Conservation (phyloP, 1,140 invertebrate species). For the Drosophila mauritiana region DNA sequence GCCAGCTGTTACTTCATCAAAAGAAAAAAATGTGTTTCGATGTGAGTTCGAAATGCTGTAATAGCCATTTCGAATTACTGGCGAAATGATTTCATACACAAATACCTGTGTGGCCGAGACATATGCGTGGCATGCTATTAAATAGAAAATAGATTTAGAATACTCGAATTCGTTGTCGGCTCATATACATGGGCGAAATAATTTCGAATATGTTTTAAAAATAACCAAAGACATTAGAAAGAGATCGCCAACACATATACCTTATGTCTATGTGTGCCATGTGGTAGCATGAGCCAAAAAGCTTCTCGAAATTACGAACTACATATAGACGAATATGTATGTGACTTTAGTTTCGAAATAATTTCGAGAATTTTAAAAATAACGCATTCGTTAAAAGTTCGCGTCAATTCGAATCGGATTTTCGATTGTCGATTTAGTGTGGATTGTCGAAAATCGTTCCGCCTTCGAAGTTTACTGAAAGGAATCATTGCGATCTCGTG, state of each 20-base stretch:
- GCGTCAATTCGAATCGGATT: slow-evolving; percentile 54
- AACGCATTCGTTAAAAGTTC: slow-evolving; percentile 74
- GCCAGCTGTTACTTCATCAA: slow-evolving; percentile 56
- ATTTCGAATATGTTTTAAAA: slow-evolving; percentile 82
- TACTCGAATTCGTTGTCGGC: slow-evolving; percentile 45
- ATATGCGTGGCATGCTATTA: slow-evolving; percentile 59
- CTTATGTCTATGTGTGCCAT: slow-evolving; percentile 50
- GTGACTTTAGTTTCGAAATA: slow-evolving; percentile 81
- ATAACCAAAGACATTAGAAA: slow-evolving; percentile 74
- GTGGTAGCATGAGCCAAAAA: slow-evolving; percentile 50
- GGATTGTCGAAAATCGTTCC: slow-evolving; percentile 56
- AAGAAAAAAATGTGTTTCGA: slow-evolving; percentile 24
- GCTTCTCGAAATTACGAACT: slow-evolving; percentile 46
- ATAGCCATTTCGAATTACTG: slow-evolving; percentile 72
- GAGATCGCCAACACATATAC: slow-evolving; percentile 50
- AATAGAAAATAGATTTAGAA: slow-evolving; percentile 41
- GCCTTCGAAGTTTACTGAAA: slow-evolving; percentile 52
- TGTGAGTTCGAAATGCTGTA: slow-evolving; percentile 43
- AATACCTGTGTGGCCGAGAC: slow-evolving; percentile 53
- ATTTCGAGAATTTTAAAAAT: slow-evolving; percentile 84
- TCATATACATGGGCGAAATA: slow-evolving; percentile 63
- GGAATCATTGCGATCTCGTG: slow-evolving; percentile 81
- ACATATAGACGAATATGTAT: slow-evolving; percentile 31
- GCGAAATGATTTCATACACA: slow-evolving; percentile 66
- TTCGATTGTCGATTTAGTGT: slow-evolving; percentile 43